Evolutionary conservation across 37 sponge, comb jelly and placozoan species (phyloP), one percentile per base, ranked within the genome.

Genomic region (Bolinopsis microptera): DNA sequence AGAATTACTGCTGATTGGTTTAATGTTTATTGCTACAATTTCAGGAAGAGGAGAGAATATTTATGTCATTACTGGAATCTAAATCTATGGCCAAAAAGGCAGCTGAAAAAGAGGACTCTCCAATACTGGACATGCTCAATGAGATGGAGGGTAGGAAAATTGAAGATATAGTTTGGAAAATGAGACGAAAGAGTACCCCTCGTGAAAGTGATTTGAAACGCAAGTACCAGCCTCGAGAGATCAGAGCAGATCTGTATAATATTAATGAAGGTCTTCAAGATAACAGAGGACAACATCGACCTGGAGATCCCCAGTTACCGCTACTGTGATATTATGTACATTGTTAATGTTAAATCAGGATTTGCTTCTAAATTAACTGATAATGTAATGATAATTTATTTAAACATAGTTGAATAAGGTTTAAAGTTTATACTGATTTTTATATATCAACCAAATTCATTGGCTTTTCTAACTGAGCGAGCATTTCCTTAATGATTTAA

Each of bases 1-100:
- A n/a, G n/a, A n/a, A n/a, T n/a, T n/a, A n/a, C n/a, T n/a, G n/a
- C n/a, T n/a, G n/a, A n/a, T n/a, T n/a, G n/a, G n/a, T n/a, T n/a
- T n/a, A n/a, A n/a, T n/a, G n/a, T n/a, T n/a, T n/a, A n/a, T n/a
- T n/a, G n/a, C n/a, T n/a, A n/a, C n/a, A n/a, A n/a, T n/a, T 82
- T 39, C 90, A 86, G 90, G 90, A 86, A 34, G 90, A 86, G 39
- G 90, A 86, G 36, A 86, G 35, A n/a, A 27, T 86, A n/a, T 86
- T n/a, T 40, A 9, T 86, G 36, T 41, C 41, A 5, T 38, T 86
- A 21, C 13, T 86, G 61, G 18, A 40, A 34, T 18, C 90, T 0
- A 77, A 70, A 70, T 24, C 74, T 70, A 22, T 28, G 74, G 30
- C 25, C 26, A 28, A 27, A 33, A 36, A 35, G 32, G 80, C 21